phyloP scores from a whole-genome alignment of 1,140 invertebrate species.

The Xylocopa sonorina region DNA sequence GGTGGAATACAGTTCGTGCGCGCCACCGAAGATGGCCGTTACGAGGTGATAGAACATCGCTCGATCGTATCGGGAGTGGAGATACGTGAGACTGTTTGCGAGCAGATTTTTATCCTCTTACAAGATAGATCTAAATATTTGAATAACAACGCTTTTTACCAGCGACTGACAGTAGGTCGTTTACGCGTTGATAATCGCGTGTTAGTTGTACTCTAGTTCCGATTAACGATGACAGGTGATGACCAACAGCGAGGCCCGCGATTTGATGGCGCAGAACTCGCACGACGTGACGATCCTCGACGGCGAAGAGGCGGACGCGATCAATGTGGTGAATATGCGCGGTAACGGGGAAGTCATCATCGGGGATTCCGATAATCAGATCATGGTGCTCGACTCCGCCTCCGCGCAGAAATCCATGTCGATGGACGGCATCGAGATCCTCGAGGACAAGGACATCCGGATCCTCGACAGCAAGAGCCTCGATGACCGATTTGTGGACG shows the following conservation, averaged over 20 bases:
- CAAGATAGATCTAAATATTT: too few relatives aligned
- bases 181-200: too few relatives aligned
- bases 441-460: conserved; percentile 76
- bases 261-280: conserved; percentile 80
- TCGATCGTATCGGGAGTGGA: neutral
- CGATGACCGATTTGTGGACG: conserved; percentile 72
- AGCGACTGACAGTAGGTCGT: too few relatives aligned
- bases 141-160: too few relatives aligned
- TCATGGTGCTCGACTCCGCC: conserved; percentile 75
- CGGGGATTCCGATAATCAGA: conserved; percentile 68
- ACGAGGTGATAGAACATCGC: conserved; percentile 77
- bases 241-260: conserved; percentile 79
- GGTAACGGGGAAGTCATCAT: conserved; percentile 60
- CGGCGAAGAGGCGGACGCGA: conserved; percentile 75
- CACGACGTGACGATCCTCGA: conserved; percentile 79
- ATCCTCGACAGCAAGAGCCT: conserved; percentile 72
- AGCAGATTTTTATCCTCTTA: too few relatives aligned
- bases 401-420: conserved; percentile 66
- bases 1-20: conserved; percentile 81
- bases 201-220: neutral
- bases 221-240: conserved; percentile 71
- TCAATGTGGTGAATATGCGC: conserved; percentile 73
- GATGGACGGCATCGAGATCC: conserved; percentile 72
- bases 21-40: conserved; percentile 80
- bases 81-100: neutral